Evolutionary conservation across 1,140 invertebrate species (phyloP).

Genomic region (Steinernema khuongi): DNA sequence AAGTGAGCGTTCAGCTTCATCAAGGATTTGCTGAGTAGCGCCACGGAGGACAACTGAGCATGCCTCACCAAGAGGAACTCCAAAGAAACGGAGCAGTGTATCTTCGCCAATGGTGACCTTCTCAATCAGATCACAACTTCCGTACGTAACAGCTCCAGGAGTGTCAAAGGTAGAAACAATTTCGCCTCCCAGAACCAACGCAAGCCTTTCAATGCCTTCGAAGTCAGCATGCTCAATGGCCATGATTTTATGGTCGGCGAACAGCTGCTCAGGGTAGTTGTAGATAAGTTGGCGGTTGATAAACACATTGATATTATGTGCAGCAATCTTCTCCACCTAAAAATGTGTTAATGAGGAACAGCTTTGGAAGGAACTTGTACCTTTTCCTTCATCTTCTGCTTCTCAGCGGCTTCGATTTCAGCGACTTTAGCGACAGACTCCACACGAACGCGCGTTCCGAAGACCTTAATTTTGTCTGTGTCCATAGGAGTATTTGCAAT

Average conservation of each 20-base stretch:
- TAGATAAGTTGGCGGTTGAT: constrained; percentile 99
- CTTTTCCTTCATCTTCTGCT: constrained; percentile 99
- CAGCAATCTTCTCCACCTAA: constrained; percentile 76
- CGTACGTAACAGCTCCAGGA: constrained; percentile 83
- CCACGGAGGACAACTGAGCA: constrained; percentile 94
- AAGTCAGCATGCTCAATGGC: constrained; percentile 99
- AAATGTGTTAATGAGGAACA: constrained; percentile 21
- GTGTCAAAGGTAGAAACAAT: constrained; percentile 97
- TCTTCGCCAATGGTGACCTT: constrained; percentile 98
- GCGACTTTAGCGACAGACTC: constrained; percentile 97
- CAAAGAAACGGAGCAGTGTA: constrained; percentile 85
- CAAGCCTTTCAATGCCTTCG: constrained; percentile 93
- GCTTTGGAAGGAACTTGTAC: constrained; percentile 64
- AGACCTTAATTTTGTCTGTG: constrained; percentile 97
- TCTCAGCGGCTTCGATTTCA: constrained; percentile 92
- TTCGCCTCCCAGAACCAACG: constrained; percentile 91
- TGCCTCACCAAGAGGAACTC: constrained; percentile 69
- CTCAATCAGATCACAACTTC: constrained; percentile 89
- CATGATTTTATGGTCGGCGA: constrained; percentile 96
- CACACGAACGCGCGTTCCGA: constrained; percentile 91
- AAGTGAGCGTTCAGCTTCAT: constrained; percentile 93
- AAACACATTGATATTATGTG: constrained; percentile 94
- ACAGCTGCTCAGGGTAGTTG: constrained; percentile 98
- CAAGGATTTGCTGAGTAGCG: constrained; percentile 97
- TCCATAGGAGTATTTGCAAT: constrained; percentile 99